Percentiles rank a stretch among this genome's conserved stretches.
Evolutionary conservation across 2,888 invertebrate species (phyloP).

Genomic region (Parnassius mnemosyne): DNA sequence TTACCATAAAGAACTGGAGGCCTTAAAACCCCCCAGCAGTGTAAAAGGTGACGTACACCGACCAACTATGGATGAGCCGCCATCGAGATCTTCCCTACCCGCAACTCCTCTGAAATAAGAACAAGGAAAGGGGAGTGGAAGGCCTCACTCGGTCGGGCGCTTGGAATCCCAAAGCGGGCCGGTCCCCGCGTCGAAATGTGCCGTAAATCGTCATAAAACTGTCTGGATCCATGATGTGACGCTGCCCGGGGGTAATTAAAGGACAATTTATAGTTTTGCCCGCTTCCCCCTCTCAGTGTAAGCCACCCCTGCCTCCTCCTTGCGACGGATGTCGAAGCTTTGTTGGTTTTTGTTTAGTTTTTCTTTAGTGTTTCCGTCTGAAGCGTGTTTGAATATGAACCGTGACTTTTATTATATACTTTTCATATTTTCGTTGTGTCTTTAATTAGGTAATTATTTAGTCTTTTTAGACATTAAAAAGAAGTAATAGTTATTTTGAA

Average conservation of each 20-base stretch:
- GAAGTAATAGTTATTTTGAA: background rate
- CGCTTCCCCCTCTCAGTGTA: slow-evolving; percentile 54
- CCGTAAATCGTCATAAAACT: slow-evolving; percentile 85
- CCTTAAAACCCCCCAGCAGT: slow-evolving; percentile 75
- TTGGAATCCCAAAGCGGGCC: slow-evolving; percentile 65
- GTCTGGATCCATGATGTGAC: slow-evolving; percentile 87
- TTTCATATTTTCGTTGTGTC: slow-evolving; percentile 21
- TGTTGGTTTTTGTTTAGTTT: slow-evolving; percentile 47
- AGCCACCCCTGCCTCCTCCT: slow-evolving; percentile 47
- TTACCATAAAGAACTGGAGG: slow-evolving; percentile 81
- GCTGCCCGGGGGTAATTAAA: slow-evolving; percentile 82
- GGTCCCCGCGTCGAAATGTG: slow-evolving; percentile 72
- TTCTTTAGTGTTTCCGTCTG: slow-evolving; percentile 39
- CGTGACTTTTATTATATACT: slow-evolving; percentile 19
- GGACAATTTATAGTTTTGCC: slow-evolving; percentile 80
- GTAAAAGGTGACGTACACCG: slow-evolving; percentile 51
- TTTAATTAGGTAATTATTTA: slow-evolving; percentile 7
- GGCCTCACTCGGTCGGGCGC: slow-evolving; percentile 48
- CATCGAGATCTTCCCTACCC: slow-evolving; percentile 24
- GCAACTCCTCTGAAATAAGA: slow-evolving; percentile 18
- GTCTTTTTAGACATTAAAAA: background rate
- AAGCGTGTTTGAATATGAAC: slow-evolving; percentile 29
- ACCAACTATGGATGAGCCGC: slow-evolving; percentile 34
- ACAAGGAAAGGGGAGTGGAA: slow-evolving; percentile 33
- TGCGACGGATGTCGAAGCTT: slow-evolving; percentile 53